Percentiles rank a stretch among this genome's conserved stretches.
phyloP scores from a whole-genome alignment of 2,113 vertebrate genomes.

The Cairina moschata region DNA sequence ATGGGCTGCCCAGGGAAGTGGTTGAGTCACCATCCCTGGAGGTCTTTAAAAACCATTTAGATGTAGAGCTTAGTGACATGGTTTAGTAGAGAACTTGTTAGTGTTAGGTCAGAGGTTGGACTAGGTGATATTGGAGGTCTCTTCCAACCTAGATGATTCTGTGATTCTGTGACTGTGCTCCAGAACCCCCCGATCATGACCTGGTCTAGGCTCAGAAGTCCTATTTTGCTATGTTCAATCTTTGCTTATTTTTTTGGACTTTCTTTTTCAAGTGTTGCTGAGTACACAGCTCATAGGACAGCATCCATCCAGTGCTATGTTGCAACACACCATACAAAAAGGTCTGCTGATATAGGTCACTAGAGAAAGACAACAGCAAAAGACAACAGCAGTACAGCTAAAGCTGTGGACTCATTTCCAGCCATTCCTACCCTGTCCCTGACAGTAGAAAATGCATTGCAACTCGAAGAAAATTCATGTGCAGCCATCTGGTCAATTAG shows the following conservation, averaged over 20 bases:
- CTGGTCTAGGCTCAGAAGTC: not conserved
- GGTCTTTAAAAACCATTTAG: too few species aligned
- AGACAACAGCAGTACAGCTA: not conserved
- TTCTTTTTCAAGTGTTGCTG: not conserved
- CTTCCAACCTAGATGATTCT: too few species aligned
- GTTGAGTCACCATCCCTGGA: too few species aligned
- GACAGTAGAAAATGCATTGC: not conserved
- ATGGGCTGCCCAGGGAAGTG: too few species aligned
- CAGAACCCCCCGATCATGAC: not conserved
- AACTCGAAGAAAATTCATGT: not conserved
- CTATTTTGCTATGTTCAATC: not conserved
- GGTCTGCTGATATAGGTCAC: not conserved
- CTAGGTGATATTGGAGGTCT: too few species aligned
- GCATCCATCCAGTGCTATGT: not conserved
- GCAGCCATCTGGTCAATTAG: not conserved
- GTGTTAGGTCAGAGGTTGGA: too few species aligned
- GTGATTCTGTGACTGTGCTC: not conserved
- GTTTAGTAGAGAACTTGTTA: too few species aligned
- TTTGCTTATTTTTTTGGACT: not conserved
- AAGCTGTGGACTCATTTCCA: not conserved
- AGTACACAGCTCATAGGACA: not conserved
- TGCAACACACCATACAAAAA: not conserved
- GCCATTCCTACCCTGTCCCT: not conserved
- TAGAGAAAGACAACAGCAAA: not conserved
- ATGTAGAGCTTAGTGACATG: too few species aligned